These are phyloP conservation scores for Poeciliopsis gracilis DNA, from an alignment of 2,797 vertebrate genomes.

Conservation along the genomic window DNA sequence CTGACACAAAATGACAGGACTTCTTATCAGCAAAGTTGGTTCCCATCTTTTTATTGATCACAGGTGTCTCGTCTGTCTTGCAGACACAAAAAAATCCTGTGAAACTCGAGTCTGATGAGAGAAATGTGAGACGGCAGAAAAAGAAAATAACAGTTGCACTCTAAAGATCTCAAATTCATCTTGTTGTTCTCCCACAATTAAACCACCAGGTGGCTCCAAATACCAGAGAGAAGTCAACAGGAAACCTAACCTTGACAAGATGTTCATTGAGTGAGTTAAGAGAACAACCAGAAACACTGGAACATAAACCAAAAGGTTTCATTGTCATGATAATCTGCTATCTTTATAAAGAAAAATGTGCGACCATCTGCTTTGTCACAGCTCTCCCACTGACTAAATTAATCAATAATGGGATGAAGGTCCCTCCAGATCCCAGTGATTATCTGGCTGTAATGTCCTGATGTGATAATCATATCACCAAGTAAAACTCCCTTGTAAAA, in stretches of 20 bases:
- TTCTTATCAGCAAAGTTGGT: constrained; percentile 1
- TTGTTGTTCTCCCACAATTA: background rate
- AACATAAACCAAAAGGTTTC: background rate
- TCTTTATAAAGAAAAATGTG: background rate
- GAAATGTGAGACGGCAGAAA: background rate
- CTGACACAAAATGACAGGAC: background rate
- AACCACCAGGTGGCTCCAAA: constrained; percentile 52
- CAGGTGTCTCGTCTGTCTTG: background rate
- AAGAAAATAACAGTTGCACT: background rate
- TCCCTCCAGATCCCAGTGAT: constrained; percentile 41
- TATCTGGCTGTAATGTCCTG: constrained; percentile 48
- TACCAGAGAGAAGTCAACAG: constrained; percentile 12
- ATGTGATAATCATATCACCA: constrained; percentile 61
- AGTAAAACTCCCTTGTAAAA: constrained; percentile 48
- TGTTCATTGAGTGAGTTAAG: background rate
- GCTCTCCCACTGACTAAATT: constrained; percentile 17
- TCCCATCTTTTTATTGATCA: constrained; percentile 6
- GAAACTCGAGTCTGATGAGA: constrained; percentile 8
- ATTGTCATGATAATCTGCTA: background rate
- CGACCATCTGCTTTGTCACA: background rate
- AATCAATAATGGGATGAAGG: constrained; percentile 30
- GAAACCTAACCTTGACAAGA: background rate
- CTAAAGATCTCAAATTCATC: constrained; percentile 8
- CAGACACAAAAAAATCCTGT: background rate
- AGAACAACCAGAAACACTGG: background rate